phyloP scores from a whole-genome alignment of 1,140 invertebrate species.

The Cyclina sinensis region DNA sequence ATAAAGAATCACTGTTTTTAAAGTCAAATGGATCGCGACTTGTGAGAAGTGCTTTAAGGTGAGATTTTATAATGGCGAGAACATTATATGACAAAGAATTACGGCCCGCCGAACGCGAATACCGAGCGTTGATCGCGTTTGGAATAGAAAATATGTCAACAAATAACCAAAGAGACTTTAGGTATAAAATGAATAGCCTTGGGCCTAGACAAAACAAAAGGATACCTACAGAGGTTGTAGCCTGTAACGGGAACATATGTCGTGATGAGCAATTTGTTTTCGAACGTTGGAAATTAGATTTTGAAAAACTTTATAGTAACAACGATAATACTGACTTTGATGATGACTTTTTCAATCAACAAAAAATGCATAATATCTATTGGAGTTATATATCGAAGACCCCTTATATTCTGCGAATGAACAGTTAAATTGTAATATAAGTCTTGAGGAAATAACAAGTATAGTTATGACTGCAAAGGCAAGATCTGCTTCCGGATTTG shows the following conservation, averaged over 20 bases:
- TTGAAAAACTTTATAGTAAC: slow-evolving; percentile 33
- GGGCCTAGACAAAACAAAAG: slow-evolving; percentile 42
- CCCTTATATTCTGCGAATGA: background rate
- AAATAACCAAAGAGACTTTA: slow-evolving; percentile 47
- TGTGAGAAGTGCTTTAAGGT: no score
- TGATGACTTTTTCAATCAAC: slow-evolving; percentile 29
- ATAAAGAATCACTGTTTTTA: no score
- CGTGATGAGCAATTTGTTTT: background rate
- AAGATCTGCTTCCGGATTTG: background rate
- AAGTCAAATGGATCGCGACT: no score
- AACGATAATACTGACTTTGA: slow-evolving; percentile 21
- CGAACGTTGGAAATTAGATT: slow-evolving; percentile 44
- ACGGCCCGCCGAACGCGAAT: slow-evolving; percentile 10
- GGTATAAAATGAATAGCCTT: slow-evolving; percentile 64
- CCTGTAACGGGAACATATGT: background rate
- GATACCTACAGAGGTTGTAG: slow-evolving; percentile 36
- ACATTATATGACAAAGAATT: no score
- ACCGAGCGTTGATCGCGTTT: background rate
- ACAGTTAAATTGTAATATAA: slow-evolving; percentile 17
- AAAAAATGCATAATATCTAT: no score
- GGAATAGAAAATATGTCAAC: slow-evolving; percentile 65
- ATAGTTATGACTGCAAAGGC: background rate
- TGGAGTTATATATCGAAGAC: slow-evolving; percentile 33
- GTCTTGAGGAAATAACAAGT: background rate
- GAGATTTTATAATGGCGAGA: no score